Evolutionary conservation across 1,140 invertebrate genomes (phyloP).

Genomic region (Bombus terrestris): DNA sequence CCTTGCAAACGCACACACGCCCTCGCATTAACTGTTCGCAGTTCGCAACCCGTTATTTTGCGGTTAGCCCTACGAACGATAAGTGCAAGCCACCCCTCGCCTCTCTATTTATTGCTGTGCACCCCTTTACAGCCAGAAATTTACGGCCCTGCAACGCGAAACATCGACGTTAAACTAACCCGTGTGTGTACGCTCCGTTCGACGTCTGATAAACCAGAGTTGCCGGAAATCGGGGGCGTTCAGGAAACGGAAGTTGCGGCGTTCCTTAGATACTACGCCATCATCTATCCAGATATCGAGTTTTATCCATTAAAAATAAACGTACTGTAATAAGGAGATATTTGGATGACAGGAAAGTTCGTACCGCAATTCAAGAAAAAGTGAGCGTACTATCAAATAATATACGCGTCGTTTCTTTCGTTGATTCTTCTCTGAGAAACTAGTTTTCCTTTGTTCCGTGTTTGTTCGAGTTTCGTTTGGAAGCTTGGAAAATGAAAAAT

Average conservation of each 20-base stretch:
- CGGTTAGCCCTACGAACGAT: constrained; percentile 71
- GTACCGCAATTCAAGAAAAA: too few species aligned
- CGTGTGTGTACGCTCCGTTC: not conserved
- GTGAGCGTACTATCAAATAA: too few species aligned
- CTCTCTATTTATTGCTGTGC: not conserved
- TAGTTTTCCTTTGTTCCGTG: too few species aligned
- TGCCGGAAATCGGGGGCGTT: constrained; percentile 71
- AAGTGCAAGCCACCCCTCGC: constrained; percentile 39
- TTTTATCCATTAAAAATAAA: constrained; percentile 11
- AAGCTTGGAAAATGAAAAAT: too few species aligned
- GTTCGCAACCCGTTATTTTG: constrained; percentile 74
- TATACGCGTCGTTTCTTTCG: too few species aligned
- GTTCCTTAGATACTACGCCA: constrained; percentile 51
- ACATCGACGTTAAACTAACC: constrained; percentile 61
- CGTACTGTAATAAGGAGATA: not conserved
- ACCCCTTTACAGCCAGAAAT: constrained; percentile 57
- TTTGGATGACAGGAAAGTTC: too few species aligned
- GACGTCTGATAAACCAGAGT: constrained; percentile 67
- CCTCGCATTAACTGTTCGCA: constrained; percentile 60
- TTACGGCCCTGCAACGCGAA: constrained; percentile 63
- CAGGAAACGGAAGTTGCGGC: constrained; percentile 71
- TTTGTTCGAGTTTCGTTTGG: too few species aligned
- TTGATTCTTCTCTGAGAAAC: too few species aligned
- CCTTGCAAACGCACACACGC: constrained; percentile 24
- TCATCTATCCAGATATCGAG: not conserved